A percentile compares a stretch with the other conserved stretches of the same genome.
Evolutionary conservation across 2,888 invertebrate species (phyloP).

Genomic region (Spilarctia lutea): DNA sequence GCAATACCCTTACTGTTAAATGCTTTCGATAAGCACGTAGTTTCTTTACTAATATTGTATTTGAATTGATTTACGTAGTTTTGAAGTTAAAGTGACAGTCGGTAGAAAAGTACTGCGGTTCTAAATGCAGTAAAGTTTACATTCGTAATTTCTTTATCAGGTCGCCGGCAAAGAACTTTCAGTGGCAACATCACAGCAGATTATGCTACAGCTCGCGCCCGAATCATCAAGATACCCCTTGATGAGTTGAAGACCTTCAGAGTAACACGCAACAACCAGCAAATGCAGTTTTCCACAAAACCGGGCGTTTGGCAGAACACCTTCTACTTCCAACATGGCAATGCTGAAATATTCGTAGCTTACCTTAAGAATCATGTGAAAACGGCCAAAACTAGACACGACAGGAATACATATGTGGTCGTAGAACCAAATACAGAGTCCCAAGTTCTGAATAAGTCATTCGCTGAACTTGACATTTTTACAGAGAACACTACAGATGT

Average conservation of each 20-base stretch:
- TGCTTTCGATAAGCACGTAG: too few species aligned
- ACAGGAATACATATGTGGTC: conserved; percentile 88
- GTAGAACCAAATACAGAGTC: conserved; percentile 88
- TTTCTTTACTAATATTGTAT: too few species aligned
- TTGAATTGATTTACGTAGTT: too few species aligned
- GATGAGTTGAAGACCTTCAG: conserved; percentile 78
- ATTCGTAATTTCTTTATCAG: conserved; percentile 55
- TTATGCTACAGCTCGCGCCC: conserved; percentile 76
- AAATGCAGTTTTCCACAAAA: conserved; percentile 80
- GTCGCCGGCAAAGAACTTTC: conserved; percentile 87
- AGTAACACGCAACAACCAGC: conserved; percentile 76
- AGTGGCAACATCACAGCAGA: conserved; percentile 85
- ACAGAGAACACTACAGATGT: conserved; percentile 89
- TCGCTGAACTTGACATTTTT: conserved; percentile 94
- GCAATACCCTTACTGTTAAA: too few species aligned
- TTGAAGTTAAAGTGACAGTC: too few species aligned
- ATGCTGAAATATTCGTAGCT: conserved; percentile 91
- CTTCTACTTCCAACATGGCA: conserved; percentile 95
- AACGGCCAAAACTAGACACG: conserved; percentile 90
- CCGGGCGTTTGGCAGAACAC: conserved; percentile 89
- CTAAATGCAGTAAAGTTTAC: not conserved
- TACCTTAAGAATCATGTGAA: conserved; percentile 88
- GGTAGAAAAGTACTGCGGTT: too few species aligned
- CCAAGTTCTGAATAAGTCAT: conserved; percentile 92
- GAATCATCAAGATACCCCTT: conserved; percentile 76